Percentiles rank a stretch among this genome's conserved stretches.
Evolutionary conservation across 2,888 invertebrate species (phyloP).

Genomic region (Hedychridium roseum): DNA sequence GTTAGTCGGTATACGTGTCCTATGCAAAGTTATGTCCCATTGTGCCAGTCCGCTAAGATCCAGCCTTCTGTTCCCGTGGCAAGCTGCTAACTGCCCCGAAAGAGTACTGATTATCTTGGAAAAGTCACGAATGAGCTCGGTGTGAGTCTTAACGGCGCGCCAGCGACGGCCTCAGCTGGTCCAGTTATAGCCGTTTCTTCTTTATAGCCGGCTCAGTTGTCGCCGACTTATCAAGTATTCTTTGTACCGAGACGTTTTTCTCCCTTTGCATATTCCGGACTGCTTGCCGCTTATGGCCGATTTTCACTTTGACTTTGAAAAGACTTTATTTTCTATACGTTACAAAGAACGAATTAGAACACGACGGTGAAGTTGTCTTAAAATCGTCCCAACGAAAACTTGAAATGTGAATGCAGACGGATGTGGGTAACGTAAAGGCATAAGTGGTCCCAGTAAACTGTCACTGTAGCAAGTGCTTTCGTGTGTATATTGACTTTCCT

Average conservation of each 20-base stretch:
- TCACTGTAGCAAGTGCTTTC: no score
- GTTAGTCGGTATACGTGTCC: conserved; percentile 53
- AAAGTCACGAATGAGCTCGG: conserved; percentile 42
- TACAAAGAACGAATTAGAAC: no score
- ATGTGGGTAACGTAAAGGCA: no score
- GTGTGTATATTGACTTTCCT: no score
- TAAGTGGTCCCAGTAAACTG: no score
- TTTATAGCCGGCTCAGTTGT: conserved; percentile 18
- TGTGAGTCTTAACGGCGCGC: background rate
- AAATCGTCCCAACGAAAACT: no score
- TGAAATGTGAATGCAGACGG: no score
- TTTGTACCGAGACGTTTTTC: conserved; percentile 29
- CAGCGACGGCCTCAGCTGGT: conserved; percentile 9
- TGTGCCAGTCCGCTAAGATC: conserved; percentile 49
- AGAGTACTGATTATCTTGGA: conserved; percentile 51
- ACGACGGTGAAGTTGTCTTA: no score
- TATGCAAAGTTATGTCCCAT: conserved; percentile 57
- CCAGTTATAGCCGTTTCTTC: no score
- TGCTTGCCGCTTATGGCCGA: no score
- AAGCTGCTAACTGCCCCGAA: conserved; percentile 37
- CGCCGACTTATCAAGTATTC: conserved; percentile 17
- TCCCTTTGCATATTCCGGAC: conserved; percentile 31
- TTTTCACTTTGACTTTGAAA: no score
- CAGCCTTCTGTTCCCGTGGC: conserved; percentile 30
- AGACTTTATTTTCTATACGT: no score